A percentile compares a stretch with the other conserved stretches of the same genome.
These are phyloP conservation scores for Tetranychus truncatus DNA, from an alignment of 2,888 invertebrate genomes.

Conservation along the genomic window DNA sequence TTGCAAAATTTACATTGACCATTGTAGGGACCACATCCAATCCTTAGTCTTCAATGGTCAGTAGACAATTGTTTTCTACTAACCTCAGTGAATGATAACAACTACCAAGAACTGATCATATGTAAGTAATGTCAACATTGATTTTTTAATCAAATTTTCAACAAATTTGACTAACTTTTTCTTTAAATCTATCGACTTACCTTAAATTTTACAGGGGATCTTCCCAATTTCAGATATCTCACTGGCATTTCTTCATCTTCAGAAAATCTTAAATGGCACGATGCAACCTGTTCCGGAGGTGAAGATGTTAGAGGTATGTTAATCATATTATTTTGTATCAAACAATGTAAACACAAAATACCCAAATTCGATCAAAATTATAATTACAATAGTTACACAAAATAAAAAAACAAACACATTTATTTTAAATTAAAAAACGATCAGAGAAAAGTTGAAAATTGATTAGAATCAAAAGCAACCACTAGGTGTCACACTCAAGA, in stretches of 20 bases:
- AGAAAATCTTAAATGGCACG: slow-evolving; percentile 19
- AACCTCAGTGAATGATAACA: slow-evolving; percentile 21
- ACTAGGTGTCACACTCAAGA: too few relatives aligned
- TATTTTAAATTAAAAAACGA: too few relatives aligned
- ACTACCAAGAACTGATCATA: slow-evolving; percentile 20
- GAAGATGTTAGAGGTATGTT: neutral
- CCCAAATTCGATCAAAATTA: too few relatives aligned
- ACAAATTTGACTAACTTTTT: neutral
- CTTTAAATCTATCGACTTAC: neutral
- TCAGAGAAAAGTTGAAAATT: too few relatives aligned
- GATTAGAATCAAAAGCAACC: too few relatives aligned
- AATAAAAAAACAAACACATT: too few relatives aligned
- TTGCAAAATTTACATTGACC: neutral
- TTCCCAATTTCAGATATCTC: slow-evolving; percentile 22
- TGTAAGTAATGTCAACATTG: slow-evolving; percentile 9
- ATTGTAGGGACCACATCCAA: slow-evolving; percentile 18
- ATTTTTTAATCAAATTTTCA: neutral
- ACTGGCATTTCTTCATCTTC: slow-evolving; percentile 12
- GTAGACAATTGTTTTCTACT: slow-evolving; percentile 18
- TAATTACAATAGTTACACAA: too few relatives aligned
- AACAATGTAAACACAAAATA: too few relatives aligned
- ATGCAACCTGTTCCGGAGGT: slow-evolving; percentile 19
- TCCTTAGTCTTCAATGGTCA: slow-evolving; percentile 21
- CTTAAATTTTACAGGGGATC: slow-evolving; percentile 18
- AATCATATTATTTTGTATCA: neutral